Percentiles rank a stretch among this genome's conserved stretches.
phyloP scores from a whole-genome alignment of 2,797 vertebrate species.

The Lithobates sylvaticus region DNA sequence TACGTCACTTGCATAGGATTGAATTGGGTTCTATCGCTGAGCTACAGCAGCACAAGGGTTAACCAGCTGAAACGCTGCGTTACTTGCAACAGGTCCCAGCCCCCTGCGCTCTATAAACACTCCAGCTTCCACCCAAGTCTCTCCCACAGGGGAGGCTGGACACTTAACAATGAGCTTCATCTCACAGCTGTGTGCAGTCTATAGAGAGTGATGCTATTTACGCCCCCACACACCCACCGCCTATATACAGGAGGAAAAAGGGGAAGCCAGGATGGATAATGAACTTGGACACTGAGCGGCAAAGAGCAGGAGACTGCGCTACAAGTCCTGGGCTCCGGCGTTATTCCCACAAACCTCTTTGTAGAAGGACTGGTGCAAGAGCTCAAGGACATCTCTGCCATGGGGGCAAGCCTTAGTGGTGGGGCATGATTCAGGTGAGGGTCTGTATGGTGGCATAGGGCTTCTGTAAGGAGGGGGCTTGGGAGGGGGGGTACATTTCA shows the following conservation, averaged over 20 bases:
- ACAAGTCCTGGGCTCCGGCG: neutral
- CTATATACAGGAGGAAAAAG: constrained; percentile 27
- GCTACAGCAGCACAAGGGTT: constrained; percentile 15
- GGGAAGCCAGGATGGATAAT: neutral
- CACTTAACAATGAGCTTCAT: constrained; percentile 15
- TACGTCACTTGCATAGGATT: neutral
- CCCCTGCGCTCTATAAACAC: neutral
- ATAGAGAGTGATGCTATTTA: constrained; percentile 28
- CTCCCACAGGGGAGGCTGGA: constrained; percentile 53
- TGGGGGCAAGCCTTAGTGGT: constrained; percentile 1
- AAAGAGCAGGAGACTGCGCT: constrained; percentile 22
- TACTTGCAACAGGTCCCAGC: constrained; percentile 41
- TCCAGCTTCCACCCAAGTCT: constrained; percentile 30
- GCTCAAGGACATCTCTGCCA: constrained; percentile 6
- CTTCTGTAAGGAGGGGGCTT: neutral
- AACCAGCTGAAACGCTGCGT: neutral
- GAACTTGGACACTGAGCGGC: constrained; percentile 15
- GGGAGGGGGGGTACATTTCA: neutral
- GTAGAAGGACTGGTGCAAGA: neutral
- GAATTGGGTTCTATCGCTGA: neutral
- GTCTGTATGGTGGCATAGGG: neutral
- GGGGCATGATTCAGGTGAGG: constrained; percentile 36
- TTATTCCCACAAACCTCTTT: neutral
- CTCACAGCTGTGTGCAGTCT: constrained; percentile 24
- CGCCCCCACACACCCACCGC: constrained; percentile 21